phyloP scores from a whole-genome alignment of 2,113 vertebrate genomes.

The Leptobrachium ailaonicum region DNA sequence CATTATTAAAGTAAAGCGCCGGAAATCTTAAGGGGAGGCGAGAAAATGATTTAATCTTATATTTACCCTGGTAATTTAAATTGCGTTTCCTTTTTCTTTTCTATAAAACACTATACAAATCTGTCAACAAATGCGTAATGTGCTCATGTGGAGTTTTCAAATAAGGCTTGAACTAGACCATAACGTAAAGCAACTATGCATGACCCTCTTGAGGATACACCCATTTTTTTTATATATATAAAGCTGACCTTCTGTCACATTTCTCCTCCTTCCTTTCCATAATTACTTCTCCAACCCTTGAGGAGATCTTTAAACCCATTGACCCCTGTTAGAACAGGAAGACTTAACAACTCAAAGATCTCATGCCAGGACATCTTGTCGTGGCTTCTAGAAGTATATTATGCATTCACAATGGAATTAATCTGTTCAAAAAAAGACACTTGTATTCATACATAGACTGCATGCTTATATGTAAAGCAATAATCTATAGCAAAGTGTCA shows the following conservation, averaged over 20 bases:
- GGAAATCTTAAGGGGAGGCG: too few species aligned
- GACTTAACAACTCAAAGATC: constrained; percentile 40
- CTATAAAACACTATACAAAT: constrained; percentile 18
- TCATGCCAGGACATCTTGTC: neutral
- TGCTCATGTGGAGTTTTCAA: constrained; percentile 44
- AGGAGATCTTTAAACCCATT: constrained; percentile 75
- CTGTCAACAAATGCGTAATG: constrained; percentile 37
- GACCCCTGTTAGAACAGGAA: constrained; percentile 71
- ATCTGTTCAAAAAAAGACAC: neutral
- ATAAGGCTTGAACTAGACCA: constrained; percentile 59
- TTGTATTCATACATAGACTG: neutral
- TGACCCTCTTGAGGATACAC: constrained; percentile 64
- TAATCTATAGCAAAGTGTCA: too few species aligned
- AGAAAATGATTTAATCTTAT: too few species aligned
- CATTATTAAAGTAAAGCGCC: too few species aligned
- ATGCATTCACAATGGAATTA: neutral
- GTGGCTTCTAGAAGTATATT: neutral
- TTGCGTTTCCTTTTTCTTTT: neutral
- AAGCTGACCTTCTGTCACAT: constrained; percentile 71
- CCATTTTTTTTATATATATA: constrained; percentile 70
- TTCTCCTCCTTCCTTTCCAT: constrained; percentile 72
- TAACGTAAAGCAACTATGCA: constrained; percentile 57
- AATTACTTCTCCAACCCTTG: constrained; percentile 73
- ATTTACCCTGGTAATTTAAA: too few species aligned
- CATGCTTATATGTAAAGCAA: too few species aligned